These are phyloP conservation scores for Aphidius ervi DNA, from an alignment of 1,140 invertebrate species.

Conservation along the genomic window DNA sequence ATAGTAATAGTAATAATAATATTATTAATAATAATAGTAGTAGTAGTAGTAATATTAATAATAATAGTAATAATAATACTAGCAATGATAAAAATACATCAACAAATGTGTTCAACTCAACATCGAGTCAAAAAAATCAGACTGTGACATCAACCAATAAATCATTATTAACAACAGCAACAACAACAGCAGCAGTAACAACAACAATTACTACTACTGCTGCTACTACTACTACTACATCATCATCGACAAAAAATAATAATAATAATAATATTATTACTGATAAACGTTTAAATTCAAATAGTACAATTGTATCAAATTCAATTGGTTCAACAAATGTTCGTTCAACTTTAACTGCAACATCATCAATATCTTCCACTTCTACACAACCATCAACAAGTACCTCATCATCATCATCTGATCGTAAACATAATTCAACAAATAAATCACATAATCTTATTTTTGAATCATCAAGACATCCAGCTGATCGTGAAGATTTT, in stretches of 20 bases:
- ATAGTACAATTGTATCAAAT: conserved; percentile 23
- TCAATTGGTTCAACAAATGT: conserved; percentile 22
- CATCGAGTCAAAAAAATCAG: conserved; percentile 28
- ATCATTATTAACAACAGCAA: conserved; percentile 26
- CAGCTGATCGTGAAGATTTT: conserved; percentile 65
- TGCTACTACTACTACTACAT: not conserved
- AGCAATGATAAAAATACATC: conserved; percentile 41
- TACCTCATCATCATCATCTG: conserved; percentile 30
- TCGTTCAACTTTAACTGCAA: conserved; percentile 12
- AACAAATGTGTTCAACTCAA: conserved; percentile 30
- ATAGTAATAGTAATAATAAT: too few species aligned
- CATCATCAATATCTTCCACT: conserved; percentile 19
- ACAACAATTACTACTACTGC: not conserved
- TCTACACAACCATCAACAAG: conserved; percentile 9
- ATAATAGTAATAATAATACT: too few species aligned
- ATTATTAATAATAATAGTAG: too few species aligned
- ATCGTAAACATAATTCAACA: conserved; percentile 46
- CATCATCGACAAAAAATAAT: not conserved
- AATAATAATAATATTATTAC: conserved; percentile 8
- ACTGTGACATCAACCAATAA: conserved; percentile 34
- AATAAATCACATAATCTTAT: conserved; percentile 44
- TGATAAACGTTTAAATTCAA: conserved; percentile 29
- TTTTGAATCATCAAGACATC: conserved; percentile 60
- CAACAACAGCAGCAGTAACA: conserved; percentile 24
- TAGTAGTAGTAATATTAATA: too few species aligned